Conservation (phyloP, 2,113 vertebrate genomes). For the Seriola dumerili region DNA sequence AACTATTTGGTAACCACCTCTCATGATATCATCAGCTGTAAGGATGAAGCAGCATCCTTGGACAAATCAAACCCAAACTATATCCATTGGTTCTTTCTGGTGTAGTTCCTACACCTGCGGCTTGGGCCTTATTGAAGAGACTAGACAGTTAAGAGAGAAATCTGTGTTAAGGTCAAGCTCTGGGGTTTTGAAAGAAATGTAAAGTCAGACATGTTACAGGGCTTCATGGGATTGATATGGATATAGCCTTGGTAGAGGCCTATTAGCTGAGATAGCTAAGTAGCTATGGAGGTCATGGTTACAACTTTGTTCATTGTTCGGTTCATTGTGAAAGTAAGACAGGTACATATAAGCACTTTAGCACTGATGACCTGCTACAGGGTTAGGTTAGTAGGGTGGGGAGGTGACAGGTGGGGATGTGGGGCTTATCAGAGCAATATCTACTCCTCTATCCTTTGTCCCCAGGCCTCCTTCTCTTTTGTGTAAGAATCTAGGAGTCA, state of each 20-base stretch:
- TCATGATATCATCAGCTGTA: not conserved
- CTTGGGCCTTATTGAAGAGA: not conserved
- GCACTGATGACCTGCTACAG: constrained; percentile 4
- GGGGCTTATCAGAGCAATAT: constrained; percentile 36
- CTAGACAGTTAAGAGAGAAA: not conserved
- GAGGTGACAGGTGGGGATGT: constrained; percentile 44
- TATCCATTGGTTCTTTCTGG: not conserved
- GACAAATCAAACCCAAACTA: not conserved
- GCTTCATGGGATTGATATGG: constrained; percentile 1
- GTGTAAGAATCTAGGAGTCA: constrained; percentile 57
- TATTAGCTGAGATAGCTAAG: constrained; percentile 20
- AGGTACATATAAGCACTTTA: constrained; percentile 2
- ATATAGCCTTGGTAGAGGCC: not conserved
- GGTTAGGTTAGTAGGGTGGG: constrained; percentile 13
- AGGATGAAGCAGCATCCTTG: not conserved
- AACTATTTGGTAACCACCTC: not conserved
- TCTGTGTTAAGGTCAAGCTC: not conserved
- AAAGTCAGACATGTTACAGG: not conserved
- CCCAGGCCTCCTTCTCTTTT: constrained; percentile 40
- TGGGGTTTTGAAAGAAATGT: not conserved
- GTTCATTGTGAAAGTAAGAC: not conserved
- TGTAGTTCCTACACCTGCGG: not conserved
- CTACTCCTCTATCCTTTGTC: constrained; percentile 27
- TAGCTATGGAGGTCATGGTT: constrained; percentile 14
- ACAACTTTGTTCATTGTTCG: constrained; percentile 21